Conservation (phyloP, 2,797 vertebrate species). For the Clarias pachynema region DNA sequence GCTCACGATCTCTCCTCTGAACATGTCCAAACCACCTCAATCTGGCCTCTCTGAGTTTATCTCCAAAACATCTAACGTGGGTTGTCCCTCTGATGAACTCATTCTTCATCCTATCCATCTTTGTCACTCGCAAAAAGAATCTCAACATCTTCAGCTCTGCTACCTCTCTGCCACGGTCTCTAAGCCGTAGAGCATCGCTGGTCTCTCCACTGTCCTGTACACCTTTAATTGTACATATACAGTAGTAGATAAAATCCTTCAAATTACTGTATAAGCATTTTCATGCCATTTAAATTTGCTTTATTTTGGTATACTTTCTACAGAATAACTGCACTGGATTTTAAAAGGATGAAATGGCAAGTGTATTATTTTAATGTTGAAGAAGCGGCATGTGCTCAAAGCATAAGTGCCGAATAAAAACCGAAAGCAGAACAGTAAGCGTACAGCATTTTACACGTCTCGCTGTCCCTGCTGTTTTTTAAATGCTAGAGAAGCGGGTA, state of each 20-base stretch:
- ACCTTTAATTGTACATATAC: neutral
- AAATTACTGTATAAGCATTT: neutral
- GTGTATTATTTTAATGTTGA: neutral
- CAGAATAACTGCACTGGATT: neutral
- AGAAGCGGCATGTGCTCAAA: neutral
- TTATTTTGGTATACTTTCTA: neutral
- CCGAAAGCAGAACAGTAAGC: neutral
- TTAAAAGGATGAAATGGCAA: neutral
- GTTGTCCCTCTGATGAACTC: too few species aligned
- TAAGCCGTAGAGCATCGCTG: too few species aligned
- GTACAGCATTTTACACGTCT: neutral
- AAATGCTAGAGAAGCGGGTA: conserved; percentile 2
- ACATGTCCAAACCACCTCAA: too few species aligned
- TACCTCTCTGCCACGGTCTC: too few species aligned
- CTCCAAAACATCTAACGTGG: too few species aligned
- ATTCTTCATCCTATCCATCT: too few species aligned
- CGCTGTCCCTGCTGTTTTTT: neutral
- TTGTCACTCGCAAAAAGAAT: too few species aligned
- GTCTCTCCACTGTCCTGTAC: too few species aligned
- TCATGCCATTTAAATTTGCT: neutral
- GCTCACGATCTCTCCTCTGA: too few species aligned
- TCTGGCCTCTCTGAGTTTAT: too few species aligned
- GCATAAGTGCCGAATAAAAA: neutral
- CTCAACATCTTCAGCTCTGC: too few species aligned
- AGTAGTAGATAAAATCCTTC: neutral